Base-by-base conservation (phyloP, 2,888 invertebrate species). In the Nephrocerus scutellatus region DNA sequence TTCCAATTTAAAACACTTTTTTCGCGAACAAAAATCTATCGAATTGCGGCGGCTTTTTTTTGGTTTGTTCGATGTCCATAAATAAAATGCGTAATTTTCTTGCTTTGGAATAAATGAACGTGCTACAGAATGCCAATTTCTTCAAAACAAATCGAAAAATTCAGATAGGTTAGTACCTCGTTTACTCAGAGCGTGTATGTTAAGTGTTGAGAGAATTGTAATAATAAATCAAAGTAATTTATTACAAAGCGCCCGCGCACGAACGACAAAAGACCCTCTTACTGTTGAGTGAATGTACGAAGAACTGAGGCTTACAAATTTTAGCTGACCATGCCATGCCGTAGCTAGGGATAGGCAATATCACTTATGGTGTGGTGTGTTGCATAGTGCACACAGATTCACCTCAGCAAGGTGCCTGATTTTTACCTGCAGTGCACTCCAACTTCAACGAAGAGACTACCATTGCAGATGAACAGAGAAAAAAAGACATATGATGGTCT, bases 241-340 rank as follows among this genome's bases (percentile, higher is more conserved):
- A n/a, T n/a, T n/a, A n/a, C n/a, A n/a, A n/a, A n/a, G n/a, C 50
- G 40, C 55, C 50, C 57, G 61, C 56, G 47, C 53, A 51, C 43
- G 50, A 46, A 38, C 44, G 44, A 30, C 30, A 39, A 44, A 47
- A 44, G 50, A 49, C 51, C 53, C 54, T 60, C 58, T 57, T 58
- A 56, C 59, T 52, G 57, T 54, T 54, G 60, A 60, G 58, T 54
- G 60, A 63, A 57, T 58, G 59, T 60, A 59, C 66, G 61, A 61
- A 55, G 58, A 60, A 64, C 63, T 64, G 51, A 56, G 50, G 46
- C 46, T 43, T 43, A 40, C 47, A 41, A 47, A 49, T 51, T 43
- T 49, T 48, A 51, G 50, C 55, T 54, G 54, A 50, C 52, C 52
- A 52, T 50, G 47, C 52, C 53, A 51, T 52, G 54, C 49, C 52